Evolutionary conservation across 2,888 invertebrate genomes (phyloP).

Genomic region (Chrysodeixis includens): DNA sequence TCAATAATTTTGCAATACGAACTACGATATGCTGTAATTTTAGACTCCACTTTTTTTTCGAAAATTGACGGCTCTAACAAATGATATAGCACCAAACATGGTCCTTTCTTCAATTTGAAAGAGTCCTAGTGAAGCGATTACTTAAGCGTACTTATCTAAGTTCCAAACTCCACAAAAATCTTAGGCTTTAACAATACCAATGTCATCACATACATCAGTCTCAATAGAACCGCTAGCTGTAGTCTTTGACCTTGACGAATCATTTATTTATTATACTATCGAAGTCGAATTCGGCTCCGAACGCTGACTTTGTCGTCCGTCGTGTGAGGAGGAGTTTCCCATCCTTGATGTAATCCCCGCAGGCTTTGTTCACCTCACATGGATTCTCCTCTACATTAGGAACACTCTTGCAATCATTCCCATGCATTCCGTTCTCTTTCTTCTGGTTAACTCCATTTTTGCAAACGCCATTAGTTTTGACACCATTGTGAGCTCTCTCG

Average conservation of each 20-base stretch:
- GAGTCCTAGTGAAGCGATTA: conserved; percentile 62
- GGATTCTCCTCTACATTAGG: conserved; percentile 72
- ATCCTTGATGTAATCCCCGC: conserved; percentile 78
- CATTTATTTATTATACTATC: conserved; percentile 83
- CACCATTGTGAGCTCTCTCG: conserved; percentile 64
- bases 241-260: conserved; percentile 68
- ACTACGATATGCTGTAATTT: conserved; percentile 79
- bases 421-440: conserved; percentile 63
- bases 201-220: conserved; percentile 87
- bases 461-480: conserved; percentile 59
- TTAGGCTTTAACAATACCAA: conserved; percentile 63
- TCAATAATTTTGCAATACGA: conserved; percentile 67
- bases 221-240: conserved; percentile 77
- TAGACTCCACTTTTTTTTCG: conserved; percentile 62
- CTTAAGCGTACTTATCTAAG: conserved; percentile 68
- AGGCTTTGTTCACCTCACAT: conserved; percentile 73
- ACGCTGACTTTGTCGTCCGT: conserved; percentile 76
- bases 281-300: conserved; percentile 74
- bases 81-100: conserved; percentile 60
- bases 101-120: conserved; percentile 57
- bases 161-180: conserved; percentile 61
- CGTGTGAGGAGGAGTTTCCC: conserved; percentile 78
- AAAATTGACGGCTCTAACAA: conserved; percentile 62
- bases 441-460: conserved; percentile 63
- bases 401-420: conserved; percentile 63